Evolutionary conservation across 2,888 invertebrate species (phyloP).

Genomic region (Athalia rosae): DNA sequence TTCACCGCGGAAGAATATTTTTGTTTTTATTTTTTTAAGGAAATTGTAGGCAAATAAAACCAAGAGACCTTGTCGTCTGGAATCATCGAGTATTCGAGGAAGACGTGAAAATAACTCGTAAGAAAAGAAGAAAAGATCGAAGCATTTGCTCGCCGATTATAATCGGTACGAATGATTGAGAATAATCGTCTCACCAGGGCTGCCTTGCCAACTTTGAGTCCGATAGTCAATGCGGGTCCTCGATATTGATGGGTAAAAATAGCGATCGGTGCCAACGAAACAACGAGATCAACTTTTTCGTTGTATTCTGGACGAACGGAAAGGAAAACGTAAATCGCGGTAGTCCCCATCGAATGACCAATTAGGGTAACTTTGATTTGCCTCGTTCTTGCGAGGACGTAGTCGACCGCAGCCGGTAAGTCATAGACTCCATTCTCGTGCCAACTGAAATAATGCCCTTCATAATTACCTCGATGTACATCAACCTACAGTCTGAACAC

Average conservation of each 20-base stretch:
- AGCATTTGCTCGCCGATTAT: background rate
- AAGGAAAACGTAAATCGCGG: conserved; percentile 60
- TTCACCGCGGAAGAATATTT: background rate
- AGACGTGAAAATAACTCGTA: background rate
- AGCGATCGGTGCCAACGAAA: conserved; percentile 62
- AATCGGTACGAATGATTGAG: background rate
- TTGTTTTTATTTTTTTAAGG: background rate
- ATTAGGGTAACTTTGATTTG: conserved; percentile 59
- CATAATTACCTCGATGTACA: background rate
- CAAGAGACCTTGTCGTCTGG: background rate
- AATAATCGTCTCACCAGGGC: conserved; percentile 15
- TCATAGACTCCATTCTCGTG: conserved; percentile 64
- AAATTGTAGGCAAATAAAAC: too few relatives aligned
- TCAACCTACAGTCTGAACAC: background rate
- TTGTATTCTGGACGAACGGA: conserved; percentile 64
- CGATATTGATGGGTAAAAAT: conserved; percentile 55
- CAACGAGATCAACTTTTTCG: conserved; percentile 60
- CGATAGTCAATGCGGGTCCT: background rate
- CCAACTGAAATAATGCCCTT: conserved; percentile 55
- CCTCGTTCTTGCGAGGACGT: conserved; percentile 57
- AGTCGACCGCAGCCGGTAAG: conserved; percentile 60
- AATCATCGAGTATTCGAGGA: background rate
- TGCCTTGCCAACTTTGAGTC: background rate
- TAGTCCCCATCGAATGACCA: conserved; percentile 66
- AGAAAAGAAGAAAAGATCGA: background rate